phyloP scores from a whole-genome alignment of 1,140 invertebrate species.

The Cylas formicarius region DNA sequence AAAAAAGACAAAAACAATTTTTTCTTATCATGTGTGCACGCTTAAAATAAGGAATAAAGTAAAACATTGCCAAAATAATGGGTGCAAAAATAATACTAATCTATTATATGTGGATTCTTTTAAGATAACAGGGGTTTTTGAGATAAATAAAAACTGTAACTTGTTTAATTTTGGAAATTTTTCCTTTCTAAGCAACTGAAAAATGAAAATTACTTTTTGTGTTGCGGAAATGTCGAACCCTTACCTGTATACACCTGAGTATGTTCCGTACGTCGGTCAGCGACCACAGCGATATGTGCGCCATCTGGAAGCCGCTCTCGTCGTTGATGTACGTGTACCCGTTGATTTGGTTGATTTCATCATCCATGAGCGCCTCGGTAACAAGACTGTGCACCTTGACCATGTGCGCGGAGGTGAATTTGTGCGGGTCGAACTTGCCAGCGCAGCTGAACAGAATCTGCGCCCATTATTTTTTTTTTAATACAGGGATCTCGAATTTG shows the following conservation, averaged over 20 bases:
- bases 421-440: conserved; percentile 66
- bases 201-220: background rate
- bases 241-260: conserved; percentile 68
- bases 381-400: conserved; percentile 67
- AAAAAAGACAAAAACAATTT: too few species aligned
- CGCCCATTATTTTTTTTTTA: too few species aligned
- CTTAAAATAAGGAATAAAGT: too few species aligned
- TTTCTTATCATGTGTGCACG: too few species aligned
- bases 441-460: conserved; percentile 68
- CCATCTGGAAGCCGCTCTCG: conserved; percentile 73
- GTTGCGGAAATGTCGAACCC: background rate
- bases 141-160: too few species aligned
- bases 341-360: conserved; percentile 68
- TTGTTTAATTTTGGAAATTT: too few species aligned
- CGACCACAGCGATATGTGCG: conserved; percentile 73
- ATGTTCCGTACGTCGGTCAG: conserved; percentile 69
- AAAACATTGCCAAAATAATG: too few species aligned
- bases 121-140: too few species aligned
- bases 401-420: conserved; percentile 67
- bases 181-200: too few species aligned
- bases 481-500: too few species aligned
- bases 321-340: conserved; percentile 79
- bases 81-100: too few species aligned
- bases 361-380: conserved; percentile 68
- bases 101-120: too few species aligned